phyloP scores from a whole-genome alignment of 2,797 vertebrate species.

The Schizopygopsis malacanthus region DNA sequence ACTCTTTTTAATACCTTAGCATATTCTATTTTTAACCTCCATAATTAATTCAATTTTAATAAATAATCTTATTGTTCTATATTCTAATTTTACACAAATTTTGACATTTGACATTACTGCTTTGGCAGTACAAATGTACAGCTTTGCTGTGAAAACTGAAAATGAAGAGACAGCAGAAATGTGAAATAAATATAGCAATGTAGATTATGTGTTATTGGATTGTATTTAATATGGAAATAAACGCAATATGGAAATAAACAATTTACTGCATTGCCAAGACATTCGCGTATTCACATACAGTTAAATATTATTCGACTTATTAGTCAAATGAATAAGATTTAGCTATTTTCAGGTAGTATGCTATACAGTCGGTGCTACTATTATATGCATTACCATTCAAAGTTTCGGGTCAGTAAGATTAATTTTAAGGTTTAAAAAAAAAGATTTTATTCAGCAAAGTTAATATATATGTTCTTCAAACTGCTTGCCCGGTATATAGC shows the following conservation, averaged over 20 bases:
- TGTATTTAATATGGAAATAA: not conserved
- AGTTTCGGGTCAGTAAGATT: not conserved
- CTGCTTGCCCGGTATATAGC: not conserved
- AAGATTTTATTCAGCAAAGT: not conserved
- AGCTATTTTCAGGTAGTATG: not conserved
- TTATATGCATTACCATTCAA: not conserved
- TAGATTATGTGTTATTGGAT: not conserved
- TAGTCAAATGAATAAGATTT: not conserved
- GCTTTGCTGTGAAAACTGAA: not conserved
- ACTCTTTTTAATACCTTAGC: not conserved
- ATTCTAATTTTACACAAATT: not conserved
- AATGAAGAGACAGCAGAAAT: not conserved
- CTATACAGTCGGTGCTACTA: not conserved
- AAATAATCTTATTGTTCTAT: not conserved
- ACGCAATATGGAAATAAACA: not conserved
- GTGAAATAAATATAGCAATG: not conserved
- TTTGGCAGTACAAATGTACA: not conserved
- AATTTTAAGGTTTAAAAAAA: not conserved
- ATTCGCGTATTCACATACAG: not conserved
- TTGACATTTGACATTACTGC: not conserved
- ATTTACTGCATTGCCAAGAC: not conserved
- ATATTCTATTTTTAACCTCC: not conserved
- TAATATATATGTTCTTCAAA: not conserved
- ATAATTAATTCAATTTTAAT: not conserved
- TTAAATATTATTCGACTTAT: too few relatives aligned